These are phyloP conservation scores for Cercopithecus mona DNA, from an alignment of 2,113 vertebrate species.

Conservation along the genomic window DNA sequence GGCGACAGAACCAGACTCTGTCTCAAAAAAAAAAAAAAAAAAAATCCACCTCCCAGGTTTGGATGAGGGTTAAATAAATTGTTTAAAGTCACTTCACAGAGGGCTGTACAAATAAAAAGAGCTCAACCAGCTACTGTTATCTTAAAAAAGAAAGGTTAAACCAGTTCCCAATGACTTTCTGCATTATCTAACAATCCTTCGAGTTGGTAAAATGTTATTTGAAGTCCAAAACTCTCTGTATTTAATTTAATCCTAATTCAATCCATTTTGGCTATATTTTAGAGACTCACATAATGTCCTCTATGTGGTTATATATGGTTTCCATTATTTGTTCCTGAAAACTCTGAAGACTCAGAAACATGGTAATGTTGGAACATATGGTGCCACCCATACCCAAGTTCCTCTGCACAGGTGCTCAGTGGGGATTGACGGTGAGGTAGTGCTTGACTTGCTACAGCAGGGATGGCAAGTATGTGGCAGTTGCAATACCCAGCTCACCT, in stretches of 20 bases:
- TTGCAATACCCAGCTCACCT: neutral
- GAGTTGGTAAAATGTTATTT: conserved; percentile 8
- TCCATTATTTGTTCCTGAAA: conserved; percentile 33
- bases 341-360: conserved; percentile 47
- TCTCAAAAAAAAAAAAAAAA: no score
- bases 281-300: neutral
- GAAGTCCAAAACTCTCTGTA: conserved; percentile 56
- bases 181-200: neutral
- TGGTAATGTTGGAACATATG: neutral
- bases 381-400: rapidly evolving
- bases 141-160: neutral
- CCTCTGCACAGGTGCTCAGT: neutral
- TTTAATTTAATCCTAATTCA: conserved; percentile 70
- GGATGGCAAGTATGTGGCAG: neutral
- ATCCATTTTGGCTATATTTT: neutral
- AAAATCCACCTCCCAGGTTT: neutral
- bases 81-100: neutral
- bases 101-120: neutral
- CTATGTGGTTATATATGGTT: conserved; percentile 32
- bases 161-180: neutral
- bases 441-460: neutral
- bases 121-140: neutral
- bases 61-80: neutral
- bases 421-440: neutral
- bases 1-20: no score